phyloP scores from a whole-genome alignment of 2,113 vertebrate genomes.

The Anguilla rostrata region DNA sequence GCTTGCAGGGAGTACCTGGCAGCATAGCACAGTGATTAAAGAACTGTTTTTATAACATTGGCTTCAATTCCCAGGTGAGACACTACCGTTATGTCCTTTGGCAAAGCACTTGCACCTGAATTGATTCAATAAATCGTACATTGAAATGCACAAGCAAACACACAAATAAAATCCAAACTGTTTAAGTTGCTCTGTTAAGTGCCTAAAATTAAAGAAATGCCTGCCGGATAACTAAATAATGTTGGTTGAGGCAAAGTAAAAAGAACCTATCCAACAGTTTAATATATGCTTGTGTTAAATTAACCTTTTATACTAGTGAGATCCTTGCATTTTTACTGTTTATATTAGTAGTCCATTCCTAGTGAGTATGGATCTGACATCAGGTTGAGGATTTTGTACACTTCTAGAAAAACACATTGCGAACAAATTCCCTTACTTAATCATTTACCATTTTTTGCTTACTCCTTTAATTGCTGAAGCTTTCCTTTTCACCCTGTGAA shows the following conservation, averaged over 20 bases:
- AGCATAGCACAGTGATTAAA: constrained; percentile 7
- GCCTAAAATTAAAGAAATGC: too few species aligned
- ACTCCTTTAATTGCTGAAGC: constrained; percentile 23
- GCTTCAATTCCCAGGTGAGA: too few species aligned
- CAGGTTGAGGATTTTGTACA: constrained; percentile 3
- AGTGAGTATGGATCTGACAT: neutral
- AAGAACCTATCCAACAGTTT: neutral
- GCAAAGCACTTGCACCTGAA: too few species aligned
- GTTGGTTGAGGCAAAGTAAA: neutral
- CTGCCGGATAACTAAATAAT: too few species aligned
- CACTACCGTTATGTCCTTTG: too few species aligned
- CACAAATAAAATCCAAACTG: neutral
- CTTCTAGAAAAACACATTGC: constrained; percentile 10
- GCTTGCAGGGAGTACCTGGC: constrained; percentile 53
- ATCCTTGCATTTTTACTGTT: neutral
- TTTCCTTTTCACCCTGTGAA: constrained; percentile 13
- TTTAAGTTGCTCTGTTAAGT: neutral
- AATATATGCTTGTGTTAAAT: neutral
- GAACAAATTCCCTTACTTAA: neutral
- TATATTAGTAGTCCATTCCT: neutral
- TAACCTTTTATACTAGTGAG: neutral
- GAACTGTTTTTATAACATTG: too few species aligned
- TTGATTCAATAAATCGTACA: too few species aligned
- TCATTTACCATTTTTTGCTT: constrained; percentile 19
- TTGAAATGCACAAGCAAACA: too few species aligned